phyloP scores from a whole-genome alignment of 2,888 invertebrate genomes.

The Alentia gelatinosa region DNA sequence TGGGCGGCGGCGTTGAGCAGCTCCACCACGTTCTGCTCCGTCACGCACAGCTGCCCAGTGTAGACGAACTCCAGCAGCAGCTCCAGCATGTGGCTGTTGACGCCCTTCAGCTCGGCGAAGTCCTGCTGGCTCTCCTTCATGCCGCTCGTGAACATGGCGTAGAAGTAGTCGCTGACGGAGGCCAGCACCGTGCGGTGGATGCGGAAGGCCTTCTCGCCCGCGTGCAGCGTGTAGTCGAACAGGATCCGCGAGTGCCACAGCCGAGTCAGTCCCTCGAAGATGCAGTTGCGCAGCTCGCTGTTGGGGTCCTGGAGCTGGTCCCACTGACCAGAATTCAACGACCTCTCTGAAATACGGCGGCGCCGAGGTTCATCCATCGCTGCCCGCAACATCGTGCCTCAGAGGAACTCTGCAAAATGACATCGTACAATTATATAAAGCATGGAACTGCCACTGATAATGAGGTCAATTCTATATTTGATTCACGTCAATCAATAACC shows the following conservation, averaged over 20 bases:
- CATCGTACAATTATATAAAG: no score
- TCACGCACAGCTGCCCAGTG: not conserved
- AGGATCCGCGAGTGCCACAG: not conserved
- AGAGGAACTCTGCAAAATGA: no score
- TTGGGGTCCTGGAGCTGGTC: not conserved
- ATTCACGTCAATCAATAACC: no score
- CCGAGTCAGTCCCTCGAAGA: slow-evolving; percentile 18
- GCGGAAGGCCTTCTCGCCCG: not conserved
- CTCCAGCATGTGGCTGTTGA: slow-evolving; percentile 16
- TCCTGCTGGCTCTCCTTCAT: slow-evolving; percentile 36
- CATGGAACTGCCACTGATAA: no score
- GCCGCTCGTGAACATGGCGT: slow-evolving; percentile 39
- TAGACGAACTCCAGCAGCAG: slow-evolving; percentile 15
- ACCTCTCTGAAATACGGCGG: not conserved
- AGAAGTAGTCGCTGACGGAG: slow-evolving; percentile 38
- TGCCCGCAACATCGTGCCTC: no score
- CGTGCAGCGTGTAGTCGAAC: slow-evolving; percentile 10
- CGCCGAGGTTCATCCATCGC: not conserved
- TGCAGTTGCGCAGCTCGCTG: not conserved
- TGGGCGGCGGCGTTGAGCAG: slow-evolving; percentile 26
- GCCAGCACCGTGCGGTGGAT: slow-evolving; percentile 28
- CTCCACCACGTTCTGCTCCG: slow-evolving; percentile 18
- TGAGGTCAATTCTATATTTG: no score
- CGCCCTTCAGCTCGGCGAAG: not conserved
- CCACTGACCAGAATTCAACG: not conserved